phyloP scores from a whole-genome alignment of 2,113 vertebrate genomes.

The Hypocryptadius cinnamomeus region DNA sequence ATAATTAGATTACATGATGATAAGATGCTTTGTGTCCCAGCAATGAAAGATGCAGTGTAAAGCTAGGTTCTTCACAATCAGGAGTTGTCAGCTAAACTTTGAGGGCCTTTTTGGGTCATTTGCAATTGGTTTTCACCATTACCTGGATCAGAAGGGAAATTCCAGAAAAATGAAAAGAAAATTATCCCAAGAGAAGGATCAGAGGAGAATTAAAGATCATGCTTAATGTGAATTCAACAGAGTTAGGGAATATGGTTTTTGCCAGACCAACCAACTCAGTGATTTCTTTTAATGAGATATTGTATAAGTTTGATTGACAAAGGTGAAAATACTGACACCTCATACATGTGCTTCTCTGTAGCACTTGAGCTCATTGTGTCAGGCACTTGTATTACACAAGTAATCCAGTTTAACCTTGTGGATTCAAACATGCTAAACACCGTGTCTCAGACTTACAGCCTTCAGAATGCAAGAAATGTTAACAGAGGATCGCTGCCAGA shows the following conservation, averaged over 20 bases:
- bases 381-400: background rate
- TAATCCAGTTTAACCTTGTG: background rate
- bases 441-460: accelerated
- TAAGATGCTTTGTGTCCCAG: background rate
- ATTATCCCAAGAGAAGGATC: background rate
- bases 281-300: background rate
- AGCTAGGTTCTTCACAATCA: background rate
- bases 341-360: background rate
- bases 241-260: background rate
- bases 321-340: background rate
- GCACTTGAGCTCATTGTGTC: background rate
- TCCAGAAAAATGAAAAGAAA: background rate
- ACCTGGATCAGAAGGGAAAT: background rate
- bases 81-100: background rate
- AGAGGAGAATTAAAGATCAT: background rate
- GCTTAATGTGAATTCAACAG: background rate
- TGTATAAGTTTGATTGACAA: background rate
- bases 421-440: accelerated
- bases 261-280: background rate
- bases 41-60: background rate
- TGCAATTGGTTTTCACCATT: background rate
- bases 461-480: background rate
- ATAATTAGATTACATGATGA: background rate
- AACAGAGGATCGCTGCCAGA: background rate
- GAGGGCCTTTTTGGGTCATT: background rate